Base-by-base conservation (phyloP, 2,113 vertebrate species). In the Arenaria interpres region DNA sequence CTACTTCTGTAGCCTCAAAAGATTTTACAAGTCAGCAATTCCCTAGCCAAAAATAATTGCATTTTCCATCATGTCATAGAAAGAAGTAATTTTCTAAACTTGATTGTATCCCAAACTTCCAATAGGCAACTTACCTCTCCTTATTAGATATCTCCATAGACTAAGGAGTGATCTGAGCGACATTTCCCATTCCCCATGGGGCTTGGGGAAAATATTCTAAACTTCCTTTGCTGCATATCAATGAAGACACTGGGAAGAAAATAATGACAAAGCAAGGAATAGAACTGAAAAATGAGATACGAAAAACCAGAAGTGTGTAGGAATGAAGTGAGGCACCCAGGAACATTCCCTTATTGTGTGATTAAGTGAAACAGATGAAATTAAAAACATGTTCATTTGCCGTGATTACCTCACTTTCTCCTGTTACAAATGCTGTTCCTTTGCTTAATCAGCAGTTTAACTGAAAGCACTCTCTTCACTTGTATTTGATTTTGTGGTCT, bases 391-490 rank as follows among this genome's bases (percentile, higher is more conserved):
- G 53, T 93, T 81, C 25, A 32, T 88, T 71, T 88, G 37, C 69
- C 28, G 33, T 12, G 45, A 82, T 82, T 92, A 78, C 56, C 30
- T 93, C 90, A 89, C 82, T 90, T 72, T 77, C 41, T 86, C 60
- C 39, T 63, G 46, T 66, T 94, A 84, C 46, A 88, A 80, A 85
- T 48, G 51, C 50, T 59, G 43, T 54, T 76, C n/a, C 72, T 84
- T 81, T 90, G 85, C 95, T 85, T 89, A 67, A 93, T 92, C 93
- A 93, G 88, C 88, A 96, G 85, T 75, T 89, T 95, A 94, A 93
- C 66, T 79, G 62, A 79, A 94, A 93, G 66, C 53, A 87, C 53
- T 43, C 48, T 84, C 68, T 86, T 87, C 51, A 12, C 45, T 95
- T 69, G 43, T 53, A 69, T 92, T 94, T 86, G 22, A 89, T 93